Evolutionary conservation across 2,888 invertebrate species (phyloP).

Genomic region (Bellardia pandia): DNA sequence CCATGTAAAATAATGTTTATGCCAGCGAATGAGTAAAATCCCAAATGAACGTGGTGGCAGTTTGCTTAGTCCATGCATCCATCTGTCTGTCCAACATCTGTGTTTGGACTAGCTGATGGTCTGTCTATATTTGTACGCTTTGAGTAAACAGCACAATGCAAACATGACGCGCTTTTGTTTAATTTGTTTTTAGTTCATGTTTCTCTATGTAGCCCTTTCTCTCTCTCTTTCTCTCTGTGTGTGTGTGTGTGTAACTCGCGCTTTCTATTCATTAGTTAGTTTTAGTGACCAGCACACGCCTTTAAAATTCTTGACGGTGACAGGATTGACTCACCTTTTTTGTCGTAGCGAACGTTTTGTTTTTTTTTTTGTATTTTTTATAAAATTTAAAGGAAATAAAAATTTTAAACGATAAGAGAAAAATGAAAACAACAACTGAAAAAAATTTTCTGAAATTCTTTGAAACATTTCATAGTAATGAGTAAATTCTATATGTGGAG

Average conservation of each 20-base stretch:
- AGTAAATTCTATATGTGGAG: conserved; percentile 52
- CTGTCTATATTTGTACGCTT: conserved; percentile 61
- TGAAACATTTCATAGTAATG: conserved; percentile 56
- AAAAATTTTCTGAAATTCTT: conserved; percentile 59
- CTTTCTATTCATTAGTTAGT: conserved; percentile 54
- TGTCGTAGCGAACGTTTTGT: neutral
- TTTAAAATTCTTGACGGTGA: conserved; percentile 56
- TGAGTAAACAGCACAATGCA: conserved; percentile 51
- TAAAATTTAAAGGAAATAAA: conserved; percentile 54
- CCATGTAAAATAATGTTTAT: conserved; percentile 32
- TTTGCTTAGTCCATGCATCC: conserved; percentile 23
- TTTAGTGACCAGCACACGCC: conserved; percentile 61
- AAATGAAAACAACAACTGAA: conserved; percentile 26
- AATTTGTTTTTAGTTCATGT: conserved; percentile 27
- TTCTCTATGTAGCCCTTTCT: neutral
- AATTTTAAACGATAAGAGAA: conserved; percentile 21
- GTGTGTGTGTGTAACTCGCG: neutral
- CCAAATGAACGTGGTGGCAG: neutral
- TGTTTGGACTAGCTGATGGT: conserved; percentile 59
- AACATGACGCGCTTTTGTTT: conserved; percentile 58
- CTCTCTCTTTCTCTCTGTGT: neutral
- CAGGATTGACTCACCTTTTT: conserved; percentile 70
- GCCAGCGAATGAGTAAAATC: conserved; percentile 7
- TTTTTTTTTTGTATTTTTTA: too few relatives aligned
- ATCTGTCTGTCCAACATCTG: conserved; percentile 55